Evolutionary conservation across 2,888 invertebrate genomes (phyloP), one percentile per base, ranked within the genome.

Genomic region (Polylopha cassiicola): DNA sequence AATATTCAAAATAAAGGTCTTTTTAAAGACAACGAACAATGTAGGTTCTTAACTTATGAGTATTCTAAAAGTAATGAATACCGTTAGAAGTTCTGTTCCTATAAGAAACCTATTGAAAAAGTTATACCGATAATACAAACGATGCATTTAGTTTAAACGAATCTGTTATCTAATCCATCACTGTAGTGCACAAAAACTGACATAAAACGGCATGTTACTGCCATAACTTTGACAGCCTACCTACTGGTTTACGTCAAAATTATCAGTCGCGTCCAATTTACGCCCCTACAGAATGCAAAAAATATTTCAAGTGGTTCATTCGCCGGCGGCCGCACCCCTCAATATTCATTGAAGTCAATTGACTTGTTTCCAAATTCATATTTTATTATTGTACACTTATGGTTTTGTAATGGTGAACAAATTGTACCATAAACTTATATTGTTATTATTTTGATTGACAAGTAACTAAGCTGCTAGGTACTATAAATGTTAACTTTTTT

Each of bases 181-280:
- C 53, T 55, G 43, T 41, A 53, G 49, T 41, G 44, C 47, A 64
- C 55, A 61, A 73, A 71, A 77, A 70, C 57, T 73, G 78, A 80
- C 79, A 76, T 71, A 74, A 79, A 84, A 69, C 74, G 65, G 57
- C 50, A 55, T 50, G 60, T 61, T 70, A 66, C 65, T 63, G 65
- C 63, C 62, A 66, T n/a, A 68, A 65, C 55, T 47, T 45, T 68
- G 78, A 78, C 79, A 77, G 72, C 15, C 15, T 72, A 66, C 73
- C 75, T 69, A 63, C 81, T 82, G 84, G 71, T 81, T 80, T 67
- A 80, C 69, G 82, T 84, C 81, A 79, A 76, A 80, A 77, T 84
- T 80, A 84, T 81, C 82, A 68, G 72, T 73, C 65, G 62, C 46
- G 58, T 52, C 61, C 74, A 82, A 81, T 81, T 84, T 78, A 78